A percentile compares a stretch with the other conserved stretches of the same genome.
These are phyloP conservation scores for Nothura maculosa DNA, from an alignment of 2,797 vertebrate genomes.

Conservation along the genomic window DNA sequence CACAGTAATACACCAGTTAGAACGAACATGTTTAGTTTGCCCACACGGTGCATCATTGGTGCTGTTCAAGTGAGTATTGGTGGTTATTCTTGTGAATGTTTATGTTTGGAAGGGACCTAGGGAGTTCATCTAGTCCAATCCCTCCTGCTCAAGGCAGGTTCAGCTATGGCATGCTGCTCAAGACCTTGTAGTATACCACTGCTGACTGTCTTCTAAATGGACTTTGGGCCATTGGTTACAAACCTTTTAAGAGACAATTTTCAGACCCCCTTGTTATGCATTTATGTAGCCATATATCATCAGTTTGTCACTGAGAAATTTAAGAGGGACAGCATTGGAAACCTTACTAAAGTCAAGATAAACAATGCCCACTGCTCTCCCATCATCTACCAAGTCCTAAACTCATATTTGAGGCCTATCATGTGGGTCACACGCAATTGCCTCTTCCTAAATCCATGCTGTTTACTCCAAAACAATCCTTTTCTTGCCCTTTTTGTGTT, in stretches of 20 bases:
- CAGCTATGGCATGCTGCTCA: background rate
- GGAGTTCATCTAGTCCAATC: background rate
- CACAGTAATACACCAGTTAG: background rate
- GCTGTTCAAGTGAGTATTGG: background rate
- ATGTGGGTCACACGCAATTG: background rate
- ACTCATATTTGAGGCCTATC: background rate
- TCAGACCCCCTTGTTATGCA: background rate
- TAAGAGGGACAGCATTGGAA: background rate
- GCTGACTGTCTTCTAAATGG: fast-evolving
- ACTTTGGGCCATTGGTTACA: fast-evolving
- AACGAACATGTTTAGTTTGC: background rate
- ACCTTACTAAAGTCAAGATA: background rate
- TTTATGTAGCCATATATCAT: background rate
- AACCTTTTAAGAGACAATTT: background rate
- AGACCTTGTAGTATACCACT: background rate
- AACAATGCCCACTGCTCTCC: background rate
- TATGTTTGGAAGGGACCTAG: background rate
- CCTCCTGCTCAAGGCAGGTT: background rate
- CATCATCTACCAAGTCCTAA: background rate
- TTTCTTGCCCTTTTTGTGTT: background rate
- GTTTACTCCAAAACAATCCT: background rate
- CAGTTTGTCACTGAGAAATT: background rate
- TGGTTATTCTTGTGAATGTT: background rate
- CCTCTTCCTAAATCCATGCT: background rate
- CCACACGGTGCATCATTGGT: fast-evolving